A percentile compares a stretch with the other conserved stretches of the same genome.
These are phyloP conservation scores for Eupithecia dodoneata DNA, from an alignment of 2,888 invertebrate species.

Conservation along the genomic window DNA sequence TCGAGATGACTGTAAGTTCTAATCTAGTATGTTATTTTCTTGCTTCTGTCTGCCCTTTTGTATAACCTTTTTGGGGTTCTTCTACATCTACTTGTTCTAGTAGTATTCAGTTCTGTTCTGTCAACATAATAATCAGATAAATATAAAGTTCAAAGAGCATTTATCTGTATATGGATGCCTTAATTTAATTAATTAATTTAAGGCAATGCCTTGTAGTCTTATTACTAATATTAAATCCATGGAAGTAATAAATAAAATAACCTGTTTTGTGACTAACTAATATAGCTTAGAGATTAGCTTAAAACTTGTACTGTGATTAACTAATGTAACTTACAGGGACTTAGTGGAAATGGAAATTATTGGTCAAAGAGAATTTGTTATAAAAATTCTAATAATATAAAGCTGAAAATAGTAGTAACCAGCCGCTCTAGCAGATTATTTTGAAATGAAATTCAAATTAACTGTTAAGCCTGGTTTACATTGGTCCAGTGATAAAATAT, in stretches of 20 bases:
- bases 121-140: not conserved
- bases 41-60: not conserved
- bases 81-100: not conserved
- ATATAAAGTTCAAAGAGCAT: not conserved
- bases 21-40: not conserved
- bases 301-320: not conserved
- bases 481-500: not conserved
- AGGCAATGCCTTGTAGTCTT: too few species aligned
- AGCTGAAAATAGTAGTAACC: not conserved
- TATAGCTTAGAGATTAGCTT: not conserved
- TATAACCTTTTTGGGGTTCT: not conserved
- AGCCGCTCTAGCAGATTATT: not conserved
- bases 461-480: not conserved
- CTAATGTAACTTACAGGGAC: not conserved
- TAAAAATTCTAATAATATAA: not conserved
- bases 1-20: slow-evolving; percentile 6
- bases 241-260: not conserved
- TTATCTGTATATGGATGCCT: not conserved
- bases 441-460: not conserved
- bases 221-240: not conserved
- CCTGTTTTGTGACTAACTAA: not conserved
- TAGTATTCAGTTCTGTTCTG: not conserved
- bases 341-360: not conserved
- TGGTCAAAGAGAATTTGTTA: not conserved
- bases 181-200: not conserved